phyloP scores from a whole-genome alignment of 2,113 vertebrate species.

The Aramus guarauna region DNA sequence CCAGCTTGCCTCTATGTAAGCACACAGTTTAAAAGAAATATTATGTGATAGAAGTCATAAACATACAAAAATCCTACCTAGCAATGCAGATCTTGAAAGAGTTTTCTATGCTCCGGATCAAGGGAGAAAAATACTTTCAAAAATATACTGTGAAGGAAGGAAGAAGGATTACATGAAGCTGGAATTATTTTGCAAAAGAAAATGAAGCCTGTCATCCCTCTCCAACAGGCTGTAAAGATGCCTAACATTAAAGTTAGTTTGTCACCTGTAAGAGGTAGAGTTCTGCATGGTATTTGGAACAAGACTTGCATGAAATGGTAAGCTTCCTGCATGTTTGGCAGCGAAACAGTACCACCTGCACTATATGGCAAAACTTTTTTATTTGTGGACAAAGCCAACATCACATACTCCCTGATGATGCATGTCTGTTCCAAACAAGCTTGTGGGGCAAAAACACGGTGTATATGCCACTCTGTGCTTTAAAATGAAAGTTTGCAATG shows the following conservation, averaged over 20 bases:
- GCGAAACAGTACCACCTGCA: neutral
- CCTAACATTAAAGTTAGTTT: fast-evolving
- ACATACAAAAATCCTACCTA: conserved; percentile 11
- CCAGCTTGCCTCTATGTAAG: conserved; percentile 8
- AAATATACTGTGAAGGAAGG: neutral
- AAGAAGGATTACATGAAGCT: conserved; percentile 2
- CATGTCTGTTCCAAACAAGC: neutral
- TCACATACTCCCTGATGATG: neutral
- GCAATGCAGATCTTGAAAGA: conserved; percentile 3
- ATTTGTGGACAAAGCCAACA: neutral
- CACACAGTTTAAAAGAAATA: conserved; percentile 54
- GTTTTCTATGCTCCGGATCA: conserved; percentile 14
- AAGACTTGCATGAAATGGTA: neutral
- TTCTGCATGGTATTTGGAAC: neutral
- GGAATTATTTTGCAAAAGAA: conserved; percentile 3
- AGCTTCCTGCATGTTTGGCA: neutral
- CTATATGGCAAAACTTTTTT: neutral
- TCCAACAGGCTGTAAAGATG: neutral
- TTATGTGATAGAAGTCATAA: conserved; percentile 49
- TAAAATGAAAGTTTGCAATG: neutral
- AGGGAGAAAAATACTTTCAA: conserved; percentile 21
- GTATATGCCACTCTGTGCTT: neutral
- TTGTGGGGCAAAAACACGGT: neutral
- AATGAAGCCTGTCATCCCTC: neutral
- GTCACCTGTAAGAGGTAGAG: neutral